Evolutionary conservation across 1,140 invertebrate genomes (phyloP), one percentile per base, ranked within the genome.

Genomic region (Lordiphosa mommai): DNA sequence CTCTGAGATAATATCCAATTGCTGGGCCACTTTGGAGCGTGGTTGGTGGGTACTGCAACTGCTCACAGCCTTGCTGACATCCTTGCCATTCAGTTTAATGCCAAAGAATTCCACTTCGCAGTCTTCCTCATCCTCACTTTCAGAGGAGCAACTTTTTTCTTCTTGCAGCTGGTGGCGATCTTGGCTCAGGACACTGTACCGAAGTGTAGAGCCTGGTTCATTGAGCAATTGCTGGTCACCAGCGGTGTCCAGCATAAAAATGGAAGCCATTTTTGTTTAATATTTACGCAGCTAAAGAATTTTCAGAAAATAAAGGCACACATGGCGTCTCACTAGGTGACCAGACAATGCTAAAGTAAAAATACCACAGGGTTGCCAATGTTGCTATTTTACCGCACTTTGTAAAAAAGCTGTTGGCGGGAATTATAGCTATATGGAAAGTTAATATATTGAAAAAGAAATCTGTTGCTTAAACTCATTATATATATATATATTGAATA

Each of bases 181-280:
- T 8, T 47, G 40, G 6, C 12, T 32, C 6, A 40, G 4, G 6
- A n/a, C 46, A 8, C 38, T 51, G 20, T 71, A 76, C 20, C 50
- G 27, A 37, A 47, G 5, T 6, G 4, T 5, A 30, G 36, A 6
- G 1, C 8, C 27, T 3, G 66, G 33, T 20, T 65, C 53, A 38
- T 57, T 53, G 4, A 72, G 41, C 1, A 88, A 55, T 14, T 87
- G 55, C 37, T 80, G 57, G 36, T 89, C 68, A 7, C 88, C 88
- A 12, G 52, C 57, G 4, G 55, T 86, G 48, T 89, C 89, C 4
- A 89, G 30, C 20, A 87, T 64, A 65, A 89, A 89, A 6, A 85
- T 41, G 29, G 88, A 84, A 12, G 63, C 38, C 72, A 79, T 77
- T 67, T 43, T 57, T 9, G 14, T 41, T 12, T 10, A 3, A 23